These are phyloP conservation scores for Macrotrachela quadricornifera DNA, from an alignment of 1,140 invertebrate genomes.

Conservation along the genomic window DNA sequence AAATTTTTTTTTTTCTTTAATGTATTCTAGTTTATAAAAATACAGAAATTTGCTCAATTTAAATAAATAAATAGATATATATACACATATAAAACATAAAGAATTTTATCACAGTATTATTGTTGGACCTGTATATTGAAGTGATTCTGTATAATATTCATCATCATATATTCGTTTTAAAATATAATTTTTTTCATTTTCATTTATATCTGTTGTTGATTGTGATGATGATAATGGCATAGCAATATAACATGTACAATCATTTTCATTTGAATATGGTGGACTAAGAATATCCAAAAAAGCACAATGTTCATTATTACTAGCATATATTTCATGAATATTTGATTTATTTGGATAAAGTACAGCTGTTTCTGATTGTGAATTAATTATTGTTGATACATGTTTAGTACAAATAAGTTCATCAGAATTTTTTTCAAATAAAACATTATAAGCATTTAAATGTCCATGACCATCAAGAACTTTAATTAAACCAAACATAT, in stretches of 20 bases:
- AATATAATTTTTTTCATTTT: too few species aligned
- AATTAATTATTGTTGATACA: background rate
- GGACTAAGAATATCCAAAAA: background rate
- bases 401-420: background rate
- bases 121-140: too few species aligned
- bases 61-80: too few species aligned
- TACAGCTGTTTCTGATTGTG: background rate
- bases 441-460: background rate
- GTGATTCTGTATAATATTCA: too few species aligned
- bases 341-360: background rate
- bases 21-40: too few species aligned
- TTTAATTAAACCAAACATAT: background rate
- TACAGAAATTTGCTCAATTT: too few species aligned
- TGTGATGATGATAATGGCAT: too few species aligned
- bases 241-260: background rate
- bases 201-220: too few species aligned
- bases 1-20: too few species aligned
- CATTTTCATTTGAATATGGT: background rate
- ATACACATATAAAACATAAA: too few species aligned
- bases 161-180: too few species aligned
- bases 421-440: background rate
- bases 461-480: background rate
- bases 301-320: background rate
- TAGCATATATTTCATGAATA: background rate
- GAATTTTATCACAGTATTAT: too few species aligned